These are phyloP conservation scores for Nipponia nippon DNA, from an alignment of 2,113 vertebrate genomes.

Conservation along the genomic window DNA sequence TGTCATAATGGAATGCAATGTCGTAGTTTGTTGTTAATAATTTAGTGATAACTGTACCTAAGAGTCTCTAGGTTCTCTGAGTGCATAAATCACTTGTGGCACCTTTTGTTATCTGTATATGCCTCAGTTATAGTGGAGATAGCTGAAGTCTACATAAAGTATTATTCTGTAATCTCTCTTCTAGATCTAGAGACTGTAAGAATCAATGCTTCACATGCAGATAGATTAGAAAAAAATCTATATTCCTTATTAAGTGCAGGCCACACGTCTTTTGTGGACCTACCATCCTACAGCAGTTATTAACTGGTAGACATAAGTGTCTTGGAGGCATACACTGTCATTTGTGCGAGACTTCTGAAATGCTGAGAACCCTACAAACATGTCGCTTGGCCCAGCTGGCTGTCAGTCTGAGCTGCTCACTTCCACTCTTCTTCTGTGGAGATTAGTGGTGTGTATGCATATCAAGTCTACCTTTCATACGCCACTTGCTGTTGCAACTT, in stretches of 20 bases:
- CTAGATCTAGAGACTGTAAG: not conserved
- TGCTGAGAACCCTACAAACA: not conserved
- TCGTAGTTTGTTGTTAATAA: not conserved
- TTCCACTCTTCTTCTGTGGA: not conserved
- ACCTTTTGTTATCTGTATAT: not conserved
- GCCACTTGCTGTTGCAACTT: not conserved
- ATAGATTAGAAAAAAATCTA: not conserved
- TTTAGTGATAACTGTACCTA: not conserved
- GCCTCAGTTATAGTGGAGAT: not conserved
- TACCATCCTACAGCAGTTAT: not conserved
- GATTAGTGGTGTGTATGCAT: not conserved
- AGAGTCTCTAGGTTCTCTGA: not conserved
- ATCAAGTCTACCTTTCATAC: not conserved
- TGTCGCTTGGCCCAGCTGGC: not conserved
- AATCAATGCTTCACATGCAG: not conserved
- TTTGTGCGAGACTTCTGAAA: not conserved
- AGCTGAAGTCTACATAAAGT: not conserved
- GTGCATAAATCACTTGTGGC: not conserved
- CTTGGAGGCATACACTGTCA: not conserved
- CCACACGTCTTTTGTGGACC: not conserved
- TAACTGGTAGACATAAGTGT: not conserved
- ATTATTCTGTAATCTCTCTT: not conserved
- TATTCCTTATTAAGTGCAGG: not conserved
- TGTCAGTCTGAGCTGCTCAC: not conserved
- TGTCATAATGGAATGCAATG: not conserved